Percentiles rank a stretch among this genome's conserved stretches.
phyloP scores from a whole-genome alignment of 2,113 vertebrate species.

The Pao palembangensis region DNA sequence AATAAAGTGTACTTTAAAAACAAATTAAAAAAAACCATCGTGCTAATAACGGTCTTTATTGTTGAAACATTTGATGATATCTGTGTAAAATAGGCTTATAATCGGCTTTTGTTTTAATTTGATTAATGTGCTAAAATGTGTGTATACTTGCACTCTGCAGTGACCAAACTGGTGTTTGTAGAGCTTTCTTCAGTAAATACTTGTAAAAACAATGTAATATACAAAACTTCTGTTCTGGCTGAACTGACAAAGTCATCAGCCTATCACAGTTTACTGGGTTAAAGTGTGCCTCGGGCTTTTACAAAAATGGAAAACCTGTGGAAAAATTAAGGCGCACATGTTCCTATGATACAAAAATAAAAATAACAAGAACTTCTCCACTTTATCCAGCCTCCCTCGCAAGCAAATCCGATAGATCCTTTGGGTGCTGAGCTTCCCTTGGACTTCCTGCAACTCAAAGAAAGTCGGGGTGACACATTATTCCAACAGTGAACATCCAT shows the following conservation, averaged over 20 bases:
- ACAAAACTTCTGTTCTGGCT: conserved; percentile 2
- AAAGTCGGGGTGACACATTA: conserved; percentile 45
- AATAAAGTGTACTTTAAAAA: too few species aligned
- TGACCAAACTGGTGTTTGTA: too few species aligned
- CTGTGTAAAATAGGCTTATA: too few species aligned
- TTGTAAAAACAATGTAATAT: too few species aligned
- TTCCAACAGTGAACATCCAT: conserved; percentile 34
- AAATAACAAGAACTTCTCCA: conserved; percentile 3
- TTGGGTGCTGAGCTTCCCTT: conserved; percentile 4
- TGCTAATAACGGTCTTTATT: too few species aligned
- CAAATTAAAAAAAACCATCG: too few species aligned
- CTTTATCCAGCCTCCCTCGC: background rate
- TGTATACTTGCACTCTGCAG: too few species aligned
- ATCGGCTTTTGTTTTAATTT: too few species aligned
- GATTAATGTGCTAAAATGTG: too few species aligned
- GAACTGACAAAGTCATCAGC: conserved; percentile 8
- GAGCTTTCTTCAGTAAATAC: too few species aligned
- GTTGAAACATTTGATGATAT: too few species aligned
- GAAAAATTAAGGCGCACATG: conserved; percentile 7
- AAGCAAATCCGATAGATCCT: background rate
- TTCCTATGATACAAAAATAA: conserved; percentile 3
- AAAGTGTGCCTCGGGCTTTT: conserved; percentile 7
- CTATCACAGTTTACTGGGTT: conserved; percentile 24
- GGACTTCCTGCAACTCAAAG: conserved; percentile 13
- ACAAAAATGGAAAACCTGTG: conserved; percentile 8